phyloP scores from a whole-genome alignment of 2,113 vertebrate species.

The Nerophis ophidion region DNA sequence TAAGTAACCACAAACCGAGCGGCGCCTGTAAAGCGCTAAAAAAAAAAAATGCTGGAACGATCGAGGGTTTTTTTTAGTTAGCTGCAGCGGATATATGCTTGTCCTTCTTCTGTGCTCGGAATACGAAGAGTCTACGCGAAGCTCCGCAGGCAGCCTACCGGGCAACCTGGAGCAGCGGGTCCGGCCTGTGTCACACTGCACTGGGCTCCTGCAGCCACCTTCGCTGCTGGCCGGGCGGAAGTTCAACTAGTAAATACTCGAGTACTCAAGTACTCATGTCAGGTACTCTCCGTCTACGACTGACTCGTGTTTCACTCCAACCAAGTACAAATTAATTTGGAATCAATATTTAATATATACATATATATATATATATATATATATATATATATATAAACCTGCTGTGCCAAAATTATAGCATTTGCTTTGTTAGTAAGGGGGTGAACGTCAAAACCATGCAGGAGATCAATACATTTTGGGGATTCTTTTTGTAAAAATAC shows the following conservation, averaged over 20 bases:
- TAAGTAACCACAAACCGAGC: constrained; percentile 43
- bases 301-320: neutral
- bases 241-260: too few relatives aligned
- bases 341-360: too few relatives aligned
- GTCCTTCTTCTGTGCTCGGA: constrained; percentile 46
- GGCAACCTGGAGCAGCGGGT: constrained; percentile 63
- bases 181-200: constrained; percentile 32
- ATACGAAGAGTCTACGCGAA: constrained; percentile 59
- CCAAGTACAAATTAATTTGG: too few relatives aligned
- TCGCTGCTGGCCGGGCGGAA: neutral
- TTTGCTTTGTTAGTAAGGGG: too few relatives aligned
- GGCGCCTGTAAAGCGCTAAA: constrained; percentile 17
- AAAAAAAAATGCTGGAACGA: neutral
- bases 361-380: too few relatives aligned
- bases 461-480: too few relatives aligned
- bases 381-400: too few relatives aligned
- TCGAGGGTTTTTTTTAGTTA: constrained; percentile 13
- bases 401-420: too few relatives aligned
- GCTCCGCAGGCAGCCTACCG: constrained; percentile 60
- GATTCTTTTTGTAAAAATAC: too few relatives aligned
- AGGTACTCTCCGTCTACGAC: too few relatives aligned
- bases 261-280: too few relatives aligned
- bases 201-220: constrained; percentile 24
- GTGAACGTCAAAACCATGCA: too few relatives aligned
- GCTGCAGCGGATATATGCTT: constrained; percentile 22